A percentile compares a stretch with the other conserved stretches of the same genome.
phyloP scores from a whole-genome alignment of 2,797 vertebrate species.

The Bucorvus abyssinicus region DNA sequence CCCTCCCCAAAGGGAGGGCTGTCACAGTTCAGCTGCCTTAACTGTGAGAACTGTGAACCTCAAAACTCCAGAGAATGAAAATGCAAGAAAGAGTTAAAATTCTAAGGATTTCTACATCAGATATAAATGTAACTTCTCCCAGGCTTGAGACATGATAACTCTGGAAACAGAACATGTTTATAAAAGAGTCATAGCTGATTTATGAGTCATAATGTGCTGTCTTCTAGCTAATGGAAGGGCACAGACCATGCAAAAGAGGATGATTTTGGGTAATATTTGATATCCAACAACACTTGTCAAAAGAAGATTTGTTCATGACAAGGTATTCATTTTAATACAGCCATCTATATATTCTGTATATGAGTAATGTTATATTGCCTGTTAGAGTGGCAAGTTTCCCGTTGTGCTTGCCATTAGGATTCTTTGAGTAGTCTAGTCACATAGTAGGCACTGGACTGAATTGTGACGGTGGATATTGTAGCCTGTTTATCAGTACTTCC shows the following conservation, averaged over 20 bases:
- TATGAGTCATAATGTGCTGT: neutral
- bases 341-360: neutral
- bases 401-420: neutral
- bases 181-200: neutral
- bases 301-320: neutral
- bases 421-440: neutral
- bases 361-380: neutral
- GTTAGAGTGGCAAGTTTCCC: neutral
- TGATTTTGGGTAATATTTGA: neutral
- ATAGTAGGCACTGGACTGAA: neutral
- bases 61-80: neutral
- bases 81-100: neutral
- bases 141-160: neutral
- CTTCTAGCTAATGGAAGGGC: neutral
- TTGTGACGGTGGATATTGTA: neutral
- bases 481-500: neutral
- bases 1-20: neutral
- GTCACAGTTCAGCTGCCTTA: neutral
- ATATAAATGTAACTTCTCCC: neutral
- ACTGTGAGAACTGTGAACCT: neutral
- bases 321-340: neutral
- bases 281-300: neutral
- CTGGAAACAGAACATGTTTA: neutral
- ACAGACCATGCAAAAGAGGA: neutral
- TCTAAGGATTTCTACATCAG: neutral